A percentile compares a stretch with the other conserved stretches of the same genome.
Conservation (phyloP, 2,888 invertebrate genomes). For the Drosophila meridionalis region DNA sequence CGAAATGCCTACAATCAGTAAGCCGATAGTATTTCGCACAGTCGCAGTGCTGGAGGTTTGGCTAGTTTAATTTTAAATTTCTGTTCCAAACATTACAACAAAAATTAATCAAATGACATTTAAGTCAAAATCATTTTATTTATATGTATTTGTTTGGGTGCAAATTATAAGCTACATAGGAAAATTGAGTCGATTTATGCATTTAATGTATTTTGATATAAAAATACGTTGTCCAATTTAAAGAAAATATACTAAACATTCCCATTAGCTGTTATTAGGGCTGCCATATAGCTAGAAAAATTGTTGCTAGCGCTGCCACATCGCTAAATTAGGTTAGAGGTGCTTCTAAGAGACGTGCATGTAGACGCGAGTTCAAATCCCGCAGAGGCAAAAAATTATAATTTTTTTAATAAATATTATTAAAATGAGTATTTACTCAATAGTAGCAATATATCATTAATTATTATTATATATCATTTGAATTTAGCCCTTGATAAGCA, state of each 20-base stretch:
- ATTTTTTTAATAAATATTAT: not conserved
- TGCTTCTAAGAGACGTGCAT: not conserved
- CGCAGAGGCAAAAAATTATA: not conserved
- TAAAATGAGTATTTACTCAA: not conserved
- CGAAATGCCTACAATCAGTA: constrained; percentile 1
- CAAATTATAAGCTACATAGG: no score
- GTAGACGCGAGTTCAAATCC: constrained; percentile 19
- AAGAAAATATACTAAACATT: not conserved
- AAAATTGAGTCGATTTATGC: no score
- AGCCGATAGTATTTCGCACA: constrained; percentile 11
- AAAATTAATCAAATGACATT: not conserved
- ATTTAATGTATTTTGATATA: not conserved
- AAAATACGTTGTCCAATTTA: not conserved
- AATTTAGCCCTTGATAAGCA: constrained; percentile 5
- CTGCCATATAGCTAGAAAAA: constrained; percentile 9
- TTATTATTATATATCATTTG: not conserved
- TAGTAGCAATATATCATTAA: not conserved
- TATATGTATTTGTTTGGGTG: not conserved
- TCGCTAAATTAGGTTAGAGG: not conserved
- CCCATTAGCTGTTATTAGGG: not conserved
- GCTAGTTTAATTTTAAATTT: not conserved
- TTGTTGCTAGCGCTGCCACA: constrained; percentile 11
- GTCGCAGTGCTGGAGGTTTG: not conserved
- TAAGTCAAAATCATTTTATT: not conserved
- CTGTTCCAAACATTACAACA: not conserved